Base-by-base conservation (phyloP, 2,888 invertebrate genomes). In the Ophraella communa region DNA sequence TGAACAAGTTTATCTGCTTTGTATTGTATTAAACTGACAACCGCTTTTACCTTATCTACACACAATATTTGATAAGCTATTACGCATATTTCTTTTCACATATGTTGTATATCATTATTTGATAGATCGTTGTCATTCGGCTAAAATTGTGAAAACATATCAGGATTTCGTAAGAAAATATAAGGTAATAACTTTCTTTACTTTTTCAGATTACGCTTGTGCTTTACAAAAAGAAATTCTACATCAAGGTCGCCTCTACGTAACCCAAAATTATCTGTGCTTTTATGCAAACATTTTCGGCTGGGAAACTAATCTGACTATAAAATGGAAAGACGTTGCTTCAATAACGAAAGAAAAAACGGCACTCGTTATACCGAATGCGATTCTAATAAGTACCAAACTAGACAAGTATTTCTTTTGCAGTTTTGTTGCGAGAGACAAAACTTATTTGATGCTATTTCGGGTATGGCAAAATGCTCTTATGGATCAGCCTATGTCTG, bases 261-360 rank as follows among this genome's bases (percentile, higher is more conserved):
- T 97, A 52, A 95, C 97, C 0, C 95, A 95, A 84, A 94, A 94
- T 83, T 95, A 93, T 86, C 87, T 98, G 66, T 97, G 97, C 82
- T 98, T 98, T 85, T 94, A 98, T 85, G 96, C 98, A 20, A 98
- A 96, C 83, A 97, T 98, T 79, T 96, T 98, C 82, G 90, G 95
- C 76, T 98, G 96, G 96, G 96, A 97, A 84, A 97, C 96, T 4
- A 88, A 87, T 79, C 86, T 96, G 68, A 89, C 88, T 56, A 86
- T 97, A 57, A 89, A 90, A 73, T 95, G 95, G 90, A 93, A 92
- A 80, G 96, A 97, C 77, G 93, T 98, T 65, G 91, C 93, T 4
- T 89, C 93, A 54, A 94, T 98, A 80, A 96, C 96, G 44, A 98
- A 98, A 84, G 96, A 96, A 83, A 95, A 94, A 85, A 95, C 95